Conservation (phyloP, 2,797 vertebrate species). For the Gymnothorax reevesii region DNA sequence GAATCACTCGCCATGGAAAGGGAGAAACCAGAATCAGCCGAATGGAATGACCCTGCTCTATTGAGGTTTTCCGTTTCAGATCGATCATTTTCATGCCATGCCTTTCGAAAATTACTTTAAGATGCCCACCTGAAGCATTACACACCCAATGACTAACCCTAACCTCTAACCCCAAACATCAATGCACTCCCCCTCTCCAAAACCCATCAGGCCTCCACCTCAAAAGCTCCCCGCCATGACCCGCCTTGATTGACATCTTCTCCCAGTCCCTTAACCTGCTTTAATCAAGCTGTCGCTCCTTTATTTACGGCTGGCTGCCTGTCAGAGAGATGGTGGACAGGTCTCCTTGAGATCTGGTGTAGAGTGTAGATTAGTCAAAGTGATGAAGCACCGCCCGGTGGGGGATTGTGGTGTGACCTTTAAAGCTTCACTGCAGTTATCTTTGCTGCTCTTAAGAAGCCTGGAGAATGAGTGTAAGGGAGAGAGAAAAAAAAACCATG, state of each 20-base stretch:
- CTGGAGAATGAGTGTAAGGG: neutral
- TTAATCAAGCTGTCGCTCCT: slow-evolving; percentile 77
- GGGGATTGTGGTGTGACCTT: slow-evolving; percentile 28
- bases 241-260: slow-evolving; percentile 64
- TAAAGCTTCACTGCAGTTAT: slow-evolving; percentile 35
- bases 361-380: slow-evolving; percentile 71
- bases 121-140: no score
- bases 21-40: no score
- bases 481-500: slow-evolving; percentile 41
- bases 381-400: slow-evolving; percentile 66
- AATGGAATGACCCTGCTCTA: no score
- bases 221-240: slow-evolving; percentile 61
- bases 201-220: slow-evolving; percentile 58
- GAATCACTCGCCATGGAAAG: no score
- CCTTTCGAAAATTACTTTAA: no score
- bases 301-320: slow-evolving; percentile 63
- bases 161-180: no score
- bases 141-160: no score
- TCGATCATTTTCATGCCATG: no score
- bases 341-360: slow-evolving; percentile 72
- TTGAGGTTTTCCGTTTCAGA: no score
- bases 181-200: slow-evolving; percentile 36
- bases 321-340: slow-evolving; percentile 52
- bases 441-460: slow-evolving; percentile 6
- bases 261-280: slow-evolving; percentile 70